Evolutionary conservation across 92 coral and sea anemone genomes (phyloP).

Genomic region (Umimayanthus kanabou): DNA sequence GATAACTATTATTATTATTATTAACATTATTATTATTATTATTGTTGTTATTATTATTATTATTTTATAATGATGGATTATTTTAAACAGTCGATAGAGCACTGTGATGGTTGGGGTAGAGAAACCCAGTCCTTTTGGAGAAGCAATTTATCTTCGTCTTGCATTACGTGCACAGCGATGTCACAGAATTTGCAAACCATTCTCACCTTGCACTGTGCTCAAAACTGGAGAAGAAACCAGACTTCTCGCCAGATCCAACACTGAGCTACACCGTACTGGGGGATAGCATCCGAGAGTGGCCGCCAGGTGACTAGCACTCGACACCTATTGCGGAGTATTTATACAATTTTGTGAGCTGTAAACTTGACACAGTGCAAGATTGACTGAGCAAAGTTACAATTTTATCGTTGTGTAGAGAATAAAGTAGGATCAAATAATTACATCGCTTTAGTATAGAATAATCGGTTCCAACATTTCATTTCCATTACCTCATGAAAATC

Average conservation of each 20-base stretch:
- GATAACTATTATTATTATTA: too few species aligned
- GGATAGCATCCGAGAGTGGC: conserved; percentile 5
- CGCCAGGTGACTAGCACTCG: conserved; percentile 3
- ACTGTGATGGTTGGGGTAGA: too few species aligned
- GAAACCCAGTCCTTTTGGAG: too few species aligned
- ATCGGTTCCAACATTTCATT: too few species aligned
- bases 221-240: conserved; percentile 18
- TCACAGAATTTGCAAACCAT: background rate
- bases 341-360: background rate
- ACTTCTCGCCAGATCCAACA: conserved; percentile 10
- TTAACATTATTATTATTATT: too few species aligned
- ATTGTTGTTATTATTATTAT: too few species aligned
- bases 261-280: background rate
- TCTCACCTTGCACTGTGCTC: conserved; percentile 22
- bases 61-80: too few species aligned
- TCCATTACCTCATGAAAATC: too few species aligned
- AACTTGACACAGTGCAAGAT: background rate
- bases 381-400: background rate
- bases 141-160: too few species aligned
- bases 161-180: too few species aligned
- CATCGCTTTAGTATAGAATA: too few species aligned
- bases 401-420: background rate
- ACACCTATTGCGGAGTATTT: background rate
- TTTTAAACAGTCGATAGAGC: too few species aligned
- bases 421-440: background rate